These are phyloP conservation scores for Myxocyprinus asiaticus DNA, from an alignment of 2,113 vertebrate genomes.

Conservation along the genomic window DNA sequence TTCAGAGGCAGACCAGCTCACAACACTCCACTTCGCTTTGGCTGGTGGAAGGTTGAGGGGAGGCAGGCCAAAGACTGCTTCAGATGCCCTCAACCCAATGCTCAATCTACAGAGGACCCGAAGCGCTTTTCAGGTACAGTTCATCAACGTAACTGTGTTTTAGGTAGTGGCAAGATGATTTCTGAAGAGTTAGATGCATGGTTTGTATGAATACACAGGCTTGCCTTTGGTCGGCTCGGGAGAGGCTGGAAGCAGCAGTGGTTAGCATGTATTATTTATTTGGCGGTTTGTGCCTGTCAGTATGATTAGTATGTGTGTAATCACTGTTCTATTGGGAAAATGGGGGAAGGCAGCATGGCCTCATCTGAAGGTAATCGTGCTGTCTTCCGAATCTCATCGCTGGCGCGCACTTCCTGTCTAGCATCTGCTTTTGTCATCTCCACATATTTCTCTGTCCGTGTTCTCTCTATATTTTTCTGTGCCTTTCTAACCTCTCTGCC, in stretches of 20 bases:
- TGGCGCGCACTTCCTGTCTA: slow-evolving; percentile 70
- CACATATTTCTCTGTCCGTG: slow-evolving; percentile 70
- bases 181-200: not conserved
- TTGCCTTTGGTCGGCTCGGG: slow-evolving; percentile 67
- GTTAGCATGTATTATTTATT: slow-evolving; percentile 81
- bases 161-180: not conserved
- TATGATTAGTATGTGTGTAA: slow-evolving; percentile 82
- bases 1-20: slow-evolving; percentile 38
- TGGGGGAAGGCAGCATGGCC: slow-evolving; percentile 69
- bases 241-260: slow-evolving; percentile 76
- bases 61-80: slow-evolving; percentile 17
- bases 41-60: slow-evolving; percentile 16
- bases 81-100: slow-evolving; percentile 6
- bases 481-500: slow-evolving; percentile 33
- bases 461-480: slow-evolving; percentile 59
- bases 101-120: slow-evolving; percentile 53
- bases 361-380: slow-evolving; percentile 77
- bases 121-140: slow-evolving; percentile 45
- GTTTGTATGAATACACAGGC: not conserved
- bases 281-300: slow-evolving; percentile 82
- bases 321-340: slow-evolving; percentile 75
- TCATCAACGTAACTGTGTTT: not conserved
- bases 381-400: slow-evolving; percentile 75
- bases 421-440: slow-evolving; percentile 81
- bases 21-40: slow-evolving; percentile 50